Percentiles rank a stretch among this genome's conserved stretches.
Conservation (phyloP, 2,888 invertebrate genomes). For the Pocota personata region DNA sequence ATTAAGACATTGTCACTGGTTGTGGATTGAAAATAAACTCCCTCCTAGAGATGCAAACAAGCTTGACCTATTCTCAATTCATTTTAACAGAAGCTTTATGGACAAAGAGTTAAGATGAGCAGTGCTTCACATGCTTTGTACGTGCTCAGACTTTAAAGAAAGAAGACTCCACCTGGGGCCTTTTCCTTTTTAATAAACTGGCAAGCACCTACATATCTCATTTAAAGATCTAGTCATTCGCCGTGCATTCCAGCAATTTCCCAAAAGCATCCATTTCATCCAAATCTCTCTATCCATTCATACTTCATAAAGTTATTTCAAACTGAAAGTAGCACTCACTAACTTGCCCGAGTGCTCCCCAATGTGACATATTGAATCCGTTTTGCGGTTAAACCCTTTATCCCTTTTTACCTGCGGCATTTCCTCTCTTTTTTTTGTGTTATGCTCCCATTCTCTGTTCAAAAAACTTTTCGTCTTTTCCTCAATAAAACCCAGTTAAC, state of each 20-base stretch:
- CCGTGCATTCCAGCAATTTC: not conserved
- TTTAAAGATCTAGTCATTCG: not conserved
- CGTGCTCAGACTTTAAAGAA: too few relatives aligned
- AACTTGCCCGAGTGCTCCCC: constrained; percentile 5
- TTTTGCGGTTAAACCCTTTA: constrained; percentile 13
- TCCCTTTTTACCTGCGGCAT: constrained; percentile 18
- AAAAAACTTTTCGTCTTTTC: constrained; percentile 10
- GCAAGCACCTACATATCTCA: not conserved
- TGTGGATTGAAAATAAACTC: too few relatives aligned
- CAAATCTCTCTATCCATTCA: not conserved
- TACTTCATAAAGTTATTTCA: constrained; percentile 20
- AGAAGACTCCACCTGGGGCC: too few relatives aligned
- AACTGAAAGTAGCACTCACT: constrained; percentile 27
- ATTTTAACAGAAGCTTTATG: too few relatives aligned
- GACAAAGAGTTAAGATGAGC: too few relatives aligned
- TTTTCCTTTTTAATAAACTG: too few relatives aligned
- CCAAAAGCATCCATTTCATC: not conserved
- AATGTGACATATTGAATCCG: constrained; percentile 27
- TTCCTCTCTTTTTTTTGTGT: not conserved
- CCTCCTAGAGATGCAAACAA: too few relatives aligned
- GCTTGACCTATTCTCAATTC: too few relatives aligned
- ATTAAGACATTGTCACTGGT: too few relatives aligned
- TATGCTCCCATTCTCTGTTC: not conserved
- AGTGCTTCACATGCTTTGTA: too few relatives aligned
- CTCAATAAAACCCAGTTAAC: constrained; percentile 55